Evolutionary conservation across 1,140 invertebrate genomes (phyloP).

Genomic region (Meloidogyne floridensis): DNA sequence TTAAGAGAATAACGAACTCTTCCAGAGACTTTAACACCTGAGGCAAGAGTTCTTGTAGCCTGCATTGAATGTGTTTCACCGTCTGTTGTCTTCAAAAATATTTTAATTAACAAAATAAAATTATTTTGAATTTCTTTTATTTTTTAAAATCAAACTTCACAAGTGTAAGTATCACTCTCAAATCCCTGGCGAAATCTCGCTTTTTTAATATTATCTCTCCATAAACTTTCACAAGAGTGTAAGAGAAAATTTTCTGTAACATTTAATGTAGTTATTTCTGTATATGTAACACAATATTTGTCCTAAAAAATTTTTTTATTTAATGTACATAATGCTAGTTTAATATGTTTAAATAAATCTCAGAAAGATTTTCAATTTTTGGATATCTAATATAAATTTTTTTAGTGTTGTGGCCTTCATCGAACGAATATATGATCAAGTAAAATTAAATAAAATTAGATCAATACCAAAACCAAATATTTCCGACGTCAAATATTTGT

Average conservation of each 20-base stretch:
- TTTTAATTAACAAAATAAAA: not conserved
- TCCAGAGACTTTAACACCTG: not conserved
- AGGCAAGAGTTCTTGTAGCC: not conserved
- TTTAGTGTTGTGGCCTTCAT: too few relatives aligned
- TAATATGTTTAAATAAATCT: too few relatives aligned
- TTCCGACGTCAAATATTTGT: too few relatives aligned
- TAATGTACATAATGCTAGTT: too few relatives aligned
- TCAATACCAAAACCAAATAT: too few relatives aligned
- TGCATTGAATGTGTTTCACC: not conserved
- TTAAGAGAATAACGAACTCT: constrained; percentile 6
- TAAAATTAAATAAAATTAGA: too few relatives aligned
- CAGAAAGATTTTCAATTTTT: too few relatives aligned
- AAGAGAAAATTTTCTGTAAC: not conserved
- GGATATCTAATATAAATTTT: too few relatives aligned
- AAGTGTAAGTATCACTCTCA: not conserved
- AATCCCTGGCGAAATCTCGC: not conserved
- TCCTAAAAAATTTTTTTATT: not conserved
- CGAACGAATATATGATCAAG: too few relatives aligned
- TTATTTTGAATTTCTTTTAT: not conserved
- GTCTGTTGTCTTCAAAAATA: not conserved
- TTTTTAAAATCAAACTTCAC: not conserved
- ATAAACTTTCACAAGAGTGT: constrained; percentile 1
- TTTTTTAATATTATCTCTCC: constrained; percentile 1
- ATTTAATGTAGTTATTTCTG: not conserved
- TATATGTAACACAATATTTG: not conserved